Conservation (phyloP, 1,140 invertebrate genomes). For the Charaxes varanes region DNA sequence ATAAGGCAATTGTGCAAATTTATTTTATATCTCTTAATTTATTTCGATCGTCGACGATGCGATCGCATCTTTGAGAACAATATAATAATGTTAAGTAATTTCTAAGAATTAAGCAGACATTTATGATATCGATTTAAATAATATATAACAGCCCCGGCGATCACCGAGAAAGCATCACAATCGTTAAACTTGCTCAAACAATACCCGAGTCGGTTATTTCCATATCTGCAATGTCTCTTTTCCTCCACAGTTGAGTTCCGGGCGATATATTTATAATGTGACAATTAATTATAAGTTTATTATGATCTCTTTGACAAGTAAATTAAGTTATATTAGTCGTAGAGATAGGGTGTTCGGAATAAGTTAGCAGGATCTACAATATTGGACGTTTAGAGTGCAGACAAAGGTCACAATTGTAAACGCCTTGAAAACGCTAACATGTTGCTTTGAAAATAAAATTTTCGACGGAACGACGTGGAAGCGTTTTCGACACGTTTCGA, state of each 20-base stretch:
- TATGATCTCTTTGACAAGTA: constrained; percentile 69
- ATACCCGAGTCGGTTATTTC: too few species aligned
- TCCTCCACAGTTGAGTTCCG: constrained; percentile 15
- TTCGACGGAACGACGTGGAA: constrained; percentile 24
- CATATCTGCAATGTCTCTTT: too few species aligned
- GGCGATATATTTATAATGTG: constrained; percentile 49
- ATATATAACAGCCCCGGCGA: constrained; percentile 35
- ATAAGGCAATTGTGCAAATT: constrained; percentile 50
- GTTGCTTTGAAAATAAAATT: constrained; percentile 52
- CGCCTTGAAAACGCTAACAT: constrained; percentile 32
- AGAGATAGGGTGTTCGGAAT: constrained; percentile 24
- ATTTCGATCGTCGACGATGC: constrained; percentile 41
- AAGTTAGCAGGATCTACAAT: constrained; percentile 11
- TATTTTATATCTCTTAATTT: constrained; percentile 62
- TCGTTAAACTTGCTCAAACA: constrained; percentile 36
- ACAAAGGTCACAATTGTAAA: constrained; percentile 33
- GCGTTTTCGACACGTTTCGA: constrained; percentile 35
- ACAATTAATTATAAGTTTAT: constrained; percentile 67
- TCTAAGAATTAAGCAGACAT: constrained; percentile 58
- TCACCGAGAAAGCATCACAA: constrained; percentile 44
- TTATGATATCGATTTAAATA: constrained; percentile 33
- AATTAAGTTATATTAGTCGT: constrained; percentile 60
- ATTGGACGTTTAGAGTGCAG: constrained; percentile 4
- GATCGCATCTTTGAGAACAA: constrained; percentile 38
- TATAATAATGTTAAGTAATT: constrained; percentile 69